These are phyloP conservation scores for Amniataba percoides DNA, from an alignment of 2,797 vertebrate species.

Conservation along the genomic window DNA sequence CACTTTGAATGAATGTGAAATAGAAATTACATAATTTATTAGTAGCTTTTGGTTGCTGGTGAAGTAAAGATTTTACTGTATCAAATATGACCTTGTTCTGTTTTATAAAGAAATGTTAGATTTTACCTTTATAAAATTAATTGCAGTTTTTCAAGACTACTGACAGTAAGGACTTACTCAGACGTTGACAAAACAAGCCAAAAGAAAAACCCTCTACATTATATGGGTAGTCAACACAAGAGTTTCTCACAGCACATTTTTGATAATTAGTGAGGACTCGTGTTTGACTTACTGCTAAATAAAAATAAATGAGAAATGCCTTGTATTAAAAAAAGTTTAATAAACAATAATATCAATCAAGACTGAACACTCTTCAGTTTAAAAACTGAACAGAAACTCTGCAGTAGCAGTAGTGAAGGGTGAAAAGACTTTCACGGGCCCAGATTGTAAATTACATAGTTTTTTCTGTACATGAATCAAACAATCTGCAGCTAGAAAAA, in stretches of 20 bases:
- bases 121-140: neutral
- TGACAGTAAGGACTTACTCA: neutral
- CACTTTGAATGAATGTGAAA: constrained; percentile 80
- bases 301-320: constrained; percentile 10
- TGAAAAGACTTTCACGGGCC: neutral
- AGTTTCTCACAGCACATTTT: neutral
- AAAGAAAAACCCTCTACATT: neutral
- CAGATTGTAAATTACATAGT: neutral
- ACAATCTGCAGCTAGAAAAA: neutral
- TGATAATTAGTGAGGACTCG: neutral
- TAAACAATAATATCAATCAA: constrained; percentile 51
- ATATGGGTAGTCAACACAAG: neutral
- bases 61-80: constrained; percentile 85
- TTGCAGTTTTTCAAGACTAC: neutral
- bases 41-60: constrained; percentile 79
- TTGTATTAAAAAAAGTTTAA: constrained; percentile 70
- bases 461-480: constrained; percentile 14
- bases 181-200: neutral
- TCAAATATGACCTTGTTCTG: constrained; percentile 26
- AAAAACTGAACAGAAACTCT: constrained; percentile 32
- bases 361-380: constrained; percentile 1
- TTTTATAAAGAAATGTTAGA: constrained; percentile 15
- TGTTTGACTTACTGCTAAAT: neutral
- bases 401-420: constrained; percentile 34
- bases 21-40: constrained; percentile 85